Evolutionary conservation across 2,113 vertebrate genomes (phyloP), one percentile per base, ranked within the genome.

Genomic region (Prunella himalayana): DNA sequence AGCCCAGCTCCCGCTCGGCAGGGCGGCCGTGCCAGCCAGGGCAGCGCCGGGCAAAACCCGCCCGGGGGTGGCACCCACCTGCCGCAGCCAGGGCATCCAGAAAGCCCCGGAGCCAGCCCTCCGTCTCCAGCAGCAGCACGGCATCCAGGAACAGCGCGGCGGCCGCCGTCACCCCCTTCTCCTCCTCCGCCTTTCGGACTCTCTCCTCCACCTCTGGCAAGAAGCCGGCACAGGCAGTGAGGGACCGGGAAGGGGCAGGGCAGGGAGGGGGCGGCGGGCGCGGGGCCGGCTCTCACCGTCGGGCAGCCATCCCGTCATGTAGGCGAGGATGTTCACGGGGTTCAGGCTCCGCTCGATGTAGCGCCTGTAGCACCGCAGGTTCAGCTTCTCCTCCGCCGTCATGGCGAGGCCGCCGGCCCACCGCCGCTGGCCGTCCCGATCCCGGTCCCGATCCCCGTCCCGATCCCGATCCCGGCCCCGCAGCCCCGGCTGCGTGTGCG

Each of bases 31-130:
- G 39, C 41, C 49, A 22, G 51, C 31, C 1, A 15, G 12, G 42
- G 22, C 13, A 14, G 42, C n/a, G 6, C 49, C 7, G 16, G 9
- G 4, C 21, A 16, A 15, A 39, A 8, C 10, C 15, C 6, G 1
- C 15, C 9, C 4, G 8, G 3, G 5, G 64, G 31, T 0, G 35
- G 13, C 39, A 61, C 84, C 7, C 2, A 86, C 93, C 93, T 91
- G 81, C 71, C 2, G 88, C 84, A 3, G 1, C 5, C 51, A 89
- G 51, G 2, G 90, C 84, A 12, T 82, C 61, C 56, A 91, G 24
- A 19, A 88, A 66, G 6, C 68, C 91, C 20, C 85, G 77, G 2
- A 96, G 60, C 93, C 95, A 96, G 13, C 95, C 88, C 23, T 72
- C 68, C 9, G 6, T 15, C 35, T 93, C 88, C 68, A 91, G 85